Evolutionary conservation across 2,113 vertebrate species (phyloP), one percentile per base, ranked within the genome.

Genomic region (Ifrita kowaldi): DNA sequence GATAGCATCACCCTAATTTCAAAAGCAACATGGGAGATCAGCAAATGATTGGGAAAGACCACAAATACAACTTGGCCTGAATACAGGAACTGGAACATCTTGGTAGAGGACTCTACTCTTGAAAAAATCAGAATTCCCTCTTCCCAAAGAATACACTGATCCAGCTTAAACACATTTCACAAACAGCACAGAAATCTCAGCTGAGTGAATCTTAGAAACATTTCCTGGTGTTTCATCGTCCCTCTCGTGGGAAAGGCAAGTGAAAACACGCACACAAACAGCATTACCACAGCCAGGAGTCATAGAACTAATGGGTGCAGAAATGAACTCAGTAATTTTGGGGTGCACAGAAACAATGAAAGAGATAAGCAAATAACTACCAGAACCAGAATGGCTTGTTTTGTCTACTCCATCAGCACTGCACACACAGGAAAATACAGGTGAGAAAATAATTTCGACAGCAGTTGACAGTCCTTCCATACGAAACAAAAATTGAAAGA

Each of bases 321-420:
- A 90, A 89, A 90, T 10, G 0, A 86, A 88, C 59, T 81, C 32
- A 56, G 67, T 81, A 44, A 89, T 91, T 92, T 75, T 68, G 76
- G 87, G 89, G 60, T 47, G 75, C 73, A 77, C 2, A 7, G 69
- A 89, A 95, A 84, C 64, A 67, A 73, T 18, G 39, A 68, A 74
- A 69, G 68, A 92, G 85, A 96, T 94, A 93, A 95, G 89, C 90
- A 95, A 96, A 60, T 16, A 95, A 50, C 13, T 50, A 70, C 60
- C 60, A 93, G 93, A 95, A 97, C 79, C 84, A 96, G 91, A 92
- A 93, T 0, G 4, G 89, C 93, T 95, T 78, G 89, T 91, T 95
- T 68, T 49, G 52, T 22, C 37, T 81, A 32, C 16, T 75, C 33
- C 12, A 88, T 16, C 41, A 83, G 64, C n/a, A 55, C 30, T 24